Percentiles rank a stretch among this genome's conserved stretches.
These are phyloP conservation scores for Melozone crissalis DNA, from an alignment of 2,113 vertebrate genomes.

Conservation along the genomic window DNA sequence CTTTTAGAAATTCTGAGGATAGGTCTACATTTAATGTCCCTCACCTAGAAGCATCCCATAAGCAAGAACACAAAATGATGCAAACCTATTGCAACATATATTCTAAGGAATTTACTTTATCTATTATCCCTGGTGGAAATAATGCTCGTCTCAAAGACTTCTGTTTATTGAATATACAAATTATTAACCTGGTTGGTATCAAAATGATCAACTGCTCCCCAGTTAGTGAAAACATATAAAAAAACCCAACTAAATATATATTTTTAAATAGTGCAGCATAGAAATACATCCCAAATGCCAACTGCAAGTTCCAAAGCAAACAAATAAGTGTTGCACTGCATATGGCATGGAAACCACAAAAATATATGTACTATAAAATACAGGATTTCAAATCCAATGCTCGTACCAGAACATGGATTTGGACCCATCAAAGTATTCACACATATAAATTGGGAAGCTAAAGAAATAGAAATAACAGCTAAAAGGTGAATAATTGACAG, in stretches of 20 bases:
- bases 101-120: background rate
- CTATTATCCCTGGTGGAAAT: background rate
- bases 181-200: background rate
- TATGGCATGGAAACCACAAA: background rate
- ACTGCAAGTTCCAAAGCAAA: background rate
- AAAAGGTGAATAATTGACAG: background rate
- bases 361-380: background rate
- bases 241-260: background rate
- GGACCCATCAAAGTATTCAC: background rate
- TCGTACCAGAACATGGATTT: background rate
- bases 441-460: background rate
- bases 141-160: background rate
- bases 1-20: background rate
- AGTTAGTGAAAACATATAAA: background rate
- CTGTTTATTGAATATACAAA: background rate
- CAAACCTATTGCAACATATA: background rate
- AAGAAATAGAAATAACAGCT: background rate
- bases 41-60: background rate
- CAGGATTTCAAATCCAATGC: background rate
- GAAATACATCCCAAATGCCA: background rate
- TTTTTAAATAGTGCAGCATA: background rate
- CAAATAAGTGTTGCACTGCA: background rate
- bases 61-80: background rate
- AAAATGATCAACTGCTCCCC: background rate
- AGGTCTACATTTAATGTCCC: background rate